phyloP scores from a whole-genome alignment of 2,797 vertebrate genomes.

The Limosa lapponica region DNA sequence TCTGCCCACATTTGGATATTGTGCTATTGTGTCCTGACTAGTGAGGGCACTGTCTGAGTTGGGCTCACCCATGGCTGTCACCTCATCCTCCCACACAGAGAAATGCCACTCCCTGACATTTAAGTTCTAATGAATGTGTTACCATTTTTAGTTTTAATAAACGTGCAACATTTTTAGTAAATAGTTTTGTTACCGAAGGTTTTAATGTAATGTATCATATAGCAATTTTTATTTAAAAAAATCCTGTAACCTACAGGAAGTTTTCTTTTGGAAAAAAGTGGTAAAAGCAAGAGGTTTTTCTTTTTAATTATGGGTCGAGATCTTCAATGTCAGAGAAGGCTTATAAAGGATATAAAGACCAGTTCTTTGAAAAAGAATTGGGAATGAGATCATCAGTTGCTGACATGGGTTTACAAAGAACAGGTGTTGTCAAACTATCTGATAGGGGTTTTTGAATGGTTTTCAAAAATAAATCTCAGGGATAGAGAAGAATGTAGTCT shows the following conservation, averaged over 20 bases:
- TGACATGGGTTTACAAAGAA: background rate
- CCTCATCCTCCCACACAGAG: background rate
- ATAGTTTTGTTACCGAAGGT: background rate
- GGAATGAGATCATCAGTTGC: background rate
- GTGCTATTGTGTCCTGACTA: background rate
- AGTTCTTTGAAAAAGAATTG: background rate
- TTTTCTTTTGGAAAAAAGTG: background rate
- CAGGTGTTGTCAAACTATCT: background rate
- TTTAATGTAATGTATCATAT: background rate
- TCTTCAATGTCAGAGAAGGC: background rate
- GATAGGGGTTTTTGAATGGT: background rate
- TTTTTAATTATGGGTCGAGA: background rate
- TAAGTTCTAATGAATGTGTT: background rate
- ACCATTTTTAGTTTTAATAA: background rate
- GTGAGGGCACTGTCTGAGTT: background rate
- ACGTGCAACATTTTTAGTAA: background rate
- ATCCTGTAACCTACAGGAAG: background rate
- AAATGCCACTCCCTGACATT: background rate
- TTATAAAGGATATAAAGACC: background rate
- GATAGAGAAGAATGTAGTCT: background rate
- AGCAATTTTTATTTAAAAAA: background rate
- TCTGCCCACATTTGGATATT: background rate
- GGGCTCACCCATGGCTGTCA: background rate
- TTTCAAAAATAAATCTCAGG: background rate
- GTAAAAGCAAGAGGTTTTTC: background rate